These are phyloP conservation scores for Hydrotaea cyrtoneurina DNA, from an alignment of 2,888 invertebrate species.

Conservation along the genomic window DNA sequence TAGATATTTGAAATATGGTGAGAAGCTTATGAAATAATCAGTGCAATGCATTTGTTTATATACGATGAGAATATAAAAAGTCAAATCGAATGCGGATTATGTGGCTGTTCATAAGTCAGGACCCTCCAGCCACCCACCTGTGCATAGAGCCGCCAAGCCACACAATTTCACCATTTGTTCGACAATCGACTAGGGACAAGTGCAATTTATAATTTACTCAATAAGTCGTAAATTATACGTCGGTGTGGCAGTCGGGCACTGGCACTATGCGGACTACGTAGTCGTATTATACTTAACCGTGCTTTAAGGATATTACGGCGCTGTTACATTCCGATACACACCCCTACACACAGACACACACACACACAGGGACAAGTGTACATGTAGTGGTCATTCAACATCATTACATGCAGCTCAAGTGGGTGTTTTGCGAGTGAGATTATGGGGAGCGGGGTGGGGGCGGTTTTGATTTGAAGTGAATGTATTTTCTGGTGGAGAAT, in stretches of 20 bases:
- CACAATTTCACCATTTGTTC: not conserved
- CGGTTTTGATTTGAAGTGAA: not conserved
- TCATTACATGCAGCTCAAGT: not conserved
- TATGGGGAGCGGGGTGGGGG: not conserved
- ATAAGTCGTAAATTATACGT: conserved; percentile 27
- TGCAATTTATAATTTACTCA: conserved; percentile 29
- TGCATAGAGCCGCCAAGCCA: too few species aligned
- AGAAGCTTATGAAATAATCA: not conserved
- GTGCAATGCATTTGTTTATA: not conserved
- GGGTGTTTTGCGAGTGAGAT: not conserved
- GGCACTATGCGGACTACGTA: too few species aligned
- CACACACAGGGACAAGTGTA: not conserved
- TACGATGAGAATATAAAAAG: not conserved
- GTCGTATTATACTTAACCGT: not conserved
- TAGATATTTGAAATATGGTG: too few species aligned
- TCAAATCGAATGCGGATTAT: not conserved
- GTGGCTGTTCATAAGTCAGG: not conserved
- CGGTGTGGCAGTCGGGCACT: not conserved
- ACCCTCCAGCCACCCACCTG: not conserved
- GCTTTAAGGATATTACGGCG: not conserved
- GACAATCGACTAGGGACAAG: not conserved
- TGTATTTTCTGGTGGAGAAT: not conserved
- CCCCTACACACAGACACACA: too few species aligned
- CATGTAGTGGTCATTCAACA: not conserved
- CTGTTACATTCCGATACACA: not conserved